phyloP scores from a whole-genome alignment of 2,888 invertebrate species.

The Pyrrhosoma nymphula region DNA sequence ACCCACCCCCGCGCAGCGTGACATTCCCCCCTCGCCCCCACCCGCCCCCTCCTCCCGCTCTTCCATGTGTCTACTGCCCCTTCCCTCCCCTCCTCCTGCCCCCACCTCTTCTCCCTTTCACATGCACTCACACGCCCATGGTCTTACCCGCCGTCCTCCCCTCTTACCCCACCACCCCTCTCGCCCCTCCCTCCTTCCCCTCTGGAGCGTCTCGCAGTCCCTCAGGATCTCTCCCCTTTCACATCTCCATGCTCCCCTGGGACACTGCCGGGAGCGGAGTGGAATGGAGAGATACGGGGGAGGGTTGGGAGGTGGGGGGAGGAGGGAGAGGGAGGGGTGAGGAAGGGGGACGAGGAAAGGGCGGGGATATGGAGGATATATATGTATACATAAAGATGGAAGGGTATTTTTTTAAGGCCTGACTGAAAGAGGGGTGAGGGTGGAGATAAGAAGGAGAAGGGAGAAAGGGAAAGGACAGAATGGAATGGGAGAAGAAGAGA shows the following conservation, averaged over 20 bases:
- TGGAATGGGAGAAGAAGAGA: not conserved
- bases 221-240: slow-evolving; percentile 28
- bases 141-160: no score
- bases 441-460: not conserved
- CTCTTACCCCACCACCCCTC: not conserved
- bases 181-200: not conserved
- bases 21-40: not conserved
- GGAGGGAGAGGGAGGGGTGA: not conserved
- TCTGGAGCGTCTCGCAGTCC: slow-evolving; percentile 8
- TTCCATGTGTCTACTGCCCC: not conserved
- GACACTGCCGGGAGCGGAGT: slow-evolving; percentile 25
- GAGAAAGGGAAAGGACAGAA: not conserved
- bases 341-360: not conserved
- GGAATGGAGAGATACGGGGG: slow-evolving; percentile 58
- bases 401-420: not conserved
- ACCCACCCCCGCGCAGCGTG: not conserved
- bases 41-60: not conserved
- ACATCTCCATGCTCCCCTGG: slow-evolving; percentile 37
- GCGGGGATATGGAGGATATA: not conserved
- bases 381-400: not conserved
- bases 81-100: not conserved
- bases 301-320: not conserved
- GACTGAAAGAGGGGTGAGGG: not conserved
- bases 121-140: not conserved
- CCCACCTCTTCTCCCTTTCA: not conserved